Evolutionary conservation across 2,888 invertebrate genomes (phyloP), one percentile per base, ranked within the genome.

Genomic region (Pantelozetes paolii): DNA sequence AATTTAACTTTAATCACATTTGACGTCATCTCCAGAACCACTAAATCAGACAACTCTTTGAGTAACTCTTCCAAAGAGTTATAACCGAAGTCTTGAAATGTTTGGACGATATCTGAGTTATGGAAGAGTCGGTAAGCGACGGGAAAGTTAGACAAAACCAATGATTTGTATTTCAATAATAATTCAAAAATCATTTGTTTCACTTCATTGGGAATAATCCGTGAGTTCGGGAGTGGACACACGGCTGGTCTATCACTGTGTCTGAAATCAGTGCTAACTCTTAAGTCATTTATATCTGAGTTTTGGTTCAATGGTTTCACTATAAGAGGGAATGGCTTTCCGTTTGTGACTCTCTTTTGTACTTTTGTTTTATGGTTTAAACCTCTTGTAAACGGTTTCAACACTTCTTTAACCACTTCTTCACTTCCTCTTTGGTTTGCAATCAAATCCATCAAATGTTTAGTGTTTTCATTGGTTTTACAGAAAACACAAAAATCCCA

Each of bases 201-300:
- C 8, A n/a, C 36, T 9, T 36, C 36, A 3, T 36, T 36, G 2
- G 64, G 30, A 36, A 64, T 64, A 32, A 64, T 30, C 5, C 32
- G 18, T n/a, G 32, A 36, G 36, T 64, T 18, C 13, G 64, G 64
- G 5, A 64, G 64, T 2, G 64, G 64, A 36, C 64, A 64, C 20
- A 64, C 64, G 36, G 64, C 36, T 36, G 59, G 30, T 28, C 28
- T 30, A 2, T n/a, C 50, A 1, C 2, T 2, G n/a, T 50, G 36
- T 8, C 36, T 36, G 36, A 36, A 5, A 36, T 5, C 36, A 36
- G 6, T 36, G 5, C 6, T 36, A 9, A 36, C 6, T 5, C 36
- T 9, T 36, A 45, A 8, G 13, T 13, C 45, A 9, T 40, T 40
- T 6, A 40, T 40, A 40, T 40, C 45, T 45, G 13, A 18, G 13